Conservation (phyloP, 2,797 vertebrate genomes). For the Sebastes matsubarae region DNA sequence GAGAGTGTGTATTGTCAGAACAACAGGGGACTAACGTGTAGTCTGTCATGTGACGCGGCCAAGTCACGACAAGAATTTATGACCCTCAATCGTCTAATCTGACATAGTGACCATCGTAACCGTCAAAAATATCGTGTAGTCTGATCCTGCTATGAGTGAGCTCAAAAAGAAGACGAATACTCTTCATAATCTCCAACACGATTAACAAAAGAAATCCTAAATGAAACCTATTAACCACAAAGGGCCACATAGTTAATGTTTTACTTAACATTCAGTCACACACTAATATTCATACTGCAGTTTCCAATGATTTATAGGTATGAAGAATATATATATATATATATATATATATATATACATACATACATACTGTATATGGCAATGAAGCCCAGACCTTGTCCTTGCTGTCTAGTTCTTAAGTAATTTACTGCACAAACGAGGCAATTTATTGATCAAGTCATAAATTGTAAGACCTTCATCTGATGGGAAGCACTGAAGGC, state of each 20-base stretch:
- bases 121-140: too few relatives aligned
- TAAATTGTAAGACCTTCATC: not conserved
- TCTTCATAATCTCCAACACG: not conserved
- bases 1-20: too few relatives aligned
- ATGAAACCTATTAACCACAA: not conserved
- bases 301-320: too few relatives aligned
- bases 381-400: not conserved
- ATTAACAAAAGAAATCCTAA: not conserved
- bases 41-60: too few relatives aligned
- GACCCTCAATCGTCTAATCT: too few relatives aligned
- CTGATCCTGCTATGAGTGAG: too few relatives aligned
- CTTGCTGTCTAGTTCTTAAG: not conserved
- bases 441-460: not conserved
- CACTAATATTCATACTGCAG: not conserved
- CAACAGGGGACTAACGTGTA: too few relatives aligned
- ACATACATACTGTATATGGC: not conserved
- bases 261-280: not conserved
- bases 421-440: not conserved
- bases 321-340: too few relatives aligned
- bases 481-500: not conserved
- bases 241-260: not conserved
- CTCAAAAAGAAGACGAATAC: not conserved
- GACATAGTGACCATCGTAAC: too few relatives aligned
- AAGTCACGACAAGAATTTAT: too few relatives aligned
- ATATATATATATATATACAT: too few relatives aligned